Evolutionary conservation across 35 echinoderm and acorn worm species (phyloP).

Genomic region (Lytechinus variegatus): DNA sequence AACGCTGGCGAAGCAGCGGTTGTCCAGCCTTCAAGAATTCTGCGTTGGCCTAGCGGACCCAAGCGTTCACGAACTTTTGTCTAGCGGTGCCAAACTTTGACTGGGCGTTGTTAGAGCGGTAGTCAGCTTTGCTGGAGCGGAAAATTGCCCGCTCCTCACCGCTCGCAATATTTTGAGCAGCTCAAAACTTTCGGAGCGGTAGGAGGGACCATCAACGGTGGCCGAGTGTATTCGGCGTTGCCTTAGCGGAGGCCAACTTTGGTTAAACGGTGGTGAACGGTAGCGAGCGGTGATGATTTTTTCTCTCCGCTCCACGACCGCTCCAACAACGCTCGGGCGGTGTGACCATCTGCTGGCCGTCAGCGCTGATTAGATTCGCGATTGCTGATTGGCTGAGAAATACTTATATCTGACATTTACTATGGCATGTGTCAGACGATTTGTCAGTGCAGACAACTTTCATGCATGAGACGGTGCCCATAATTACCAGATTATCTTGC

Average conservation of each 20-base stretch:
- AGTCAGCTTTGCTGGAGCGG: slow-evolving; percentile 25
- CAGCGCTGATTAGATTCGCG: too few species aligned
- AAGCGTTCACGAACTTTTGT: slow-evolving; percentile 35
- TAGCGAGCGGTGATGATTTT: slow-evolving; percentile 36
- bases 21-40: slow-evolving; percentile 35
- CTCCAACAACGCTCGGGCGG: slow-evolving; percentile 34
- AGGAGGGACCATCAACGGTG: slow-evolving; percentile 43
- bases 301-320: slow-evolving; percentile 29
- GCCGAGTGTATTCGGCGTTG: slow-evolving; percentile 37
- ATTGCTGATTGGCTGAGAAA: too few species aligned
- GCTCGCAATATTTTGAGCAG: slow-evolving; percentile 36
- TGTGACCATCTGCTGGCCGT: not conserved
- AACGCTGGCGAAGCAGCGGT: slow-evolving; percentile 41
- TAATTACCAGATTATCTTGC: too few species aligned
- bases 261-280: slow-evolving; percentile 35
- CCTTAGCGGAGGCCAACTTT: slow-evolving; percentile 35
- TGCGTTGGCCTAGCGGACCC: slow-evolving; percentile 28
- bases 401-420: too few species aligned
- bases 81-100: slow-evolving; percentile 42
- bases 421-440: too few species aligned
- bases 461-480: too few species aligned
- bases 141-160: slow-evolving; percentile 46
- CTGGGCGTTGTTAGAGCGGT: slow-evolving; percentile 37
- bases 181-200: slow-evolving; percentile 38
- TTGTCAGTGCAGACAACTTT: too few species aligned